Conservation (phyloP, 2,113 vertebrate species). For the Heteronetta atricapilla region DNA sequence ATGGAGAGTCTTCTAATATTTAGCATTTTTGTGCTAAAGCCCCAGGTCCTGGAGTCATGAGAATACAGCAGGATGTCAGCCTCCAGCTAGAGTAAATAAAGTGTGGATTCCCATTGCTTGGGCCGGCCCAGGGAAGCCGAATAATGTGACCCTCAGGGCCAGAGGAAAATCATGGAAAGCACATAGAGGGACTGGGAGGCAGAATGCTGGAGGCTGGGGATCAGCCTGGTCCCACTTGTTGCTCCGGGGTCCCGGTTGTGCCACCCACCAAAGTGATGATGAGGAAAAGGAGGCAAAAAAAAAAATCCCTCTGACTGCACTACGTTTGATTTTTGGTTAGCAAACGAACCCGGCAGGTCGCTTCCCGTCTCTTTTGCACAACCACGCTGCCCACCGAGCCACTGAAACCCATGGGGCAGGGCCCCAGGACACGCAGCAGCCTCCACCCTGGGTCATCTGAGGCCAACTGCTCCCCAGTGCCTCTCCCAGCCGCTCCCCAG, state of each 20-base stretch:
- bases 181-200: background rate
- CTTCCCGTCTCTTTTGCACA: accelerated
- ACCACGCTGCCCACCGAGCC: accelerated
- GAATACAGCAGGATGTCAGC: conserved; percentile 46
- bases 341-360: no score
- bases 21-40: conserved; percentile 57
- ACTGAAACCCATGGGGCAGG: accelerated
- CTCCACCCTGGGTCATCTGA: background rate
- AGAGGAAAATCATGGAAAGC: background rate
- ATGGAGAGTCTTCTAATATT: background rate
- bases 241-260: no score
- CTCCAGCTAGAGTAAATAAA: conserved; percentile 63
- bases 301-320: no score
- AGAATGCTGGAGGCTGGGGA: background rate
- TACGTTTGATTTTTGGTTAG: no score
- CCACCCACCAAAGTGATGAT: no score
- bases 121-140: background rate
- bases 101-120: background rate
- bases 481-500: no score
- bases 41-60: conserved; percentile 63
- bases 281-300: no score
- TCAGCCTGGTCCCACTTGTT: background rate
- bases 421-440: background rate
- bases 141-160: background rate
- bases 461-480: background rate